Percentiles rank a stretch among this genome's conserved stretches.
Evolutionary conservation across 2,888 invertebrate species (phyloP).

Genomic region (Chalcosyrphus nemorum): DNA sequence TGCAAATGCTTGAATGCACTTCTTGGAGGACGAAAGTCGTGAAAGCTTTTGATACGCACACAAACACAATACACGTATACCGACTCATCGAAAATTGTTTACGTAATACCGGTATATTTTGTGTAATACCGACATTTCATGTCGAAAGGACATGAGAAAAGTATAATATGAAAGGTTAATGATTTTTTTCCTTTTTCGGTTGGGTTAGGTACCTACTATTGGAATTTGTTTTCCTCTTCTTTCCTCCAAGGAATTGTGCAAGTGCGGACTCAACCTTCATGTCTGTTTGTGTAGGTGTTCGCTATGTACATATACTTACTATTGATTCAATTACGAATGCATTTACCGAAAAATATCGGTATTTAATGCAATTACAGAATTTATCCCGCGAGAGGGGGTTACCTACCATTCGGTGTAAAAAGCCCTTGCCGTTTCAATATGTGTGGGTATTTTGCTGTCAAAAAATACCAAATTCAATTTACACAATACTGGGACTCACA

Average conservation of each 20-base stretch:
- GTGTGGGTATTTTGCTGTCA: too few relatives aligned
- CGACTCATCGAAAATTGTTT: conserved; percentile 29
- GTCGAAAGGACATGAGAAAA: conserved; percentile 9
- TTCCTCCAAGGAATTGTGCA: neutral
- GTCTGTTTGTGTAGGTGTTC: neutral
- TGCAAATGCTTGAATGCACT: conserved; percentile 68
- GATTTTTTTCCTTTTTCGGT: conserved; percentile 14
- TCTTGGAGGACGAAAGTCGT: conserved; percentile 37
- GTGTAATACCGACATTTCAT: conserved; percentile 32
- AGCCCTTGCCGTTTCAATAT: neutral
- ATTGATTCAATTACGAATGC: neutral
- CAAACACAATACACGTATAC: neutral
- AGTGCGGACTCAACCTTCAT: neutral
- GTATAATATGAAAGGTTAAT: conserved; percentile 19
- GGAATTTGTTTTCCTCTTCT: conserved; percentile 15
- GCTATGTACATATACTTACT: neutral
- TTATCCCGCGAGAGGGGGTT: neutral
- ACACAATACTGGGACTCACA: conserved; percentile 4
- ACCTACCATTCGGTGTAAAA: neutral
- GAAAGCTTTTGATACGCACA: conserved; percentile 33
- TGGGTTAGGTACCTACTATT: too few relatives aligned
- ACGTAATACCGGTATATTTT: conserved; percentile 58
- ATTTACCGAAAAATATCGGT: neutral
- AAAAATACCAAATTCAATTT: neutral
- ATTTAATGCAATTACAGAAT: neutral